Evolutionary conservation across 2,797 vertebrate species (phyloP).

Genomic region (Semotilus atromaculatus): DNA sequence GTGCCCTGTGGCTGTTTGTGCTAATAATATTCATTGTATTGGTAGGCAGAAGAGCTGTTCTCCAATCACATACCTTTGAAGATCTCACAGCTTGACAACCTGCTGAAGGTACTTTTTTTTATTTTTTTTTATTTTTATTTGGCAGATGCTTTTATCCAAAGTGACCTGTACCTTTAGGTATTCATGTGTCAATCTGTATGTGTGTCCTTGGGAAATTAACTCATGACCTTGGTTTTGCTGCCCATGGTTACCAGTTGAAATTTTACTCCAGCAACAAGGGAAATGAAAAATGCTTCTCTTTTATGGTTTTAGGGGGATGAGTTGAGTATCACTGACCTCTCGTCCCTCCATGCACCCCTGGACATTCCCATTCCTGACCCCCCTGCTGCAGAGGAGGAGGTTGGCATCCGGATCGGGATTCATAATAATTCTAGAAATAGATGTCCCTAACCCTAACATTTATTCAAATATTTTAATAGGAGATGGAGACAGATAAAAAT

Average conservation of each 20-base stretch:
- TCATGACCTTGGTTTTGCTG: background rate
- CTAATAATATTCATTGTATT: background rate
- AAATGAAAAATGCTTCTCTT: background rate
- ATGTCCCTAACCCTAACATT: background rate
- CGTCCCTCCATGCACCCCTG: conserved; percentile 79
- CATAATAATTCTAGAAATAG: background rate
- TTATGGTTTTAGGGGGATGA: conserved; percentile 74
- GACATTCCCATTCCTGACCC: conserved; percentile 93
- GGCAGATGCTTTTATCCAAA: background rate
- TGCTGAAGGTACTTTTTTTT: conserved; percentile 77
- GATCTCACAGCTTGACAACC: conserved; percentile 79
- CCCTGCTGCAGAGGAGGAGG: conserved; percentile 85
- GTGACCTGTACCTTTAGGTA: background rate
- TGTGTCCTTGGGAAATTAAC: background rate
- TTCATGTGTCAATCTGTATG: background rate
- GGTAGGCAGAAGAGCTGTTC: conserved; percentile 84
- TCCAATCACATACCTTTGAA: conserved; percentile 81
- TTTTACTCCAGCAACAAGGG: background rate
- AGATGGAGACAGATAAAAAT: conserved; percentile 87
- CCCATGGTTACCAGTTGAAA: background rate
- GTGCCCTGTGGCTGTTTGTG: background rate
- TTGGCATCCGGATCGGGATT: conserved; percentile 59
- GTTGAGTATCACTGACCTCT: conserved; percentile 79
- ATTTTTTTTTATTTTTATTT: background rate
- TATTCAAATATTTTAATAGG: conserved; percentile 61